Conservation (phyloP, 2,113 vertebrate species). For the Peromyscus maniculatus region DNA sequence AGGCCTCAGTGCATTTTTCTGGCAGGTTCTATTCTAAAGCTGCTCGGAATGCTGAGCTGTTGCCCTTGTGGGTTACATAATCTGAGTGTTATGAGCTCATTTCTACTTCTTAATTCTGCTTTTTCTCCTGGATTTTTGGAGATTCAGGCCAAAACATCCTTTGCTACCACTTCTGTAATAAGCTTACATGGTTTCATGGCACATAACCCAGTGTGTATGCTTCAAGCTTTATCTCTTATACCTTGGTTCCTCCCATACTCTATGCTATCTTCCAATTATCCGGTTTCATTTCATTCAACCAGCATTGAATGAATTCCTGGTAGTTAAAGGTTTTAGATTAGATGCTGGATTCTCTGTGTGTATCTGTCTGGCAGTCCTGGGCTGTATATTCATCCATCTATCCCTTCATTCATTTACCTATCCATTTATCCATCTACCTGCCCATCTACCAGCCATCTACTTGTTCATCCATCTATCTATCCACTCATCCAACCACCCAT, state of each 20-base stretch:
- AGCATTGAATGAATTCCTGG: background rate
- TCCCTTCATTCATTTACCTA: background rate
- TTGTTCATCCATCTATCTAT: background rate
- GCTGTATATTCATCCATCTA: background rate
- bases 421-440: background rate
- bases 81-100: background rate
- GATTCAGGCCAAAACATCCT: background rate
- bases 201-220: background rate
- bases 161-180: background rate
- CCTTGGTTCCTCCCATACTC: background rate
- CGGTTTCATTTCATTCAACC: background rate
- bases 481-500: background rate
- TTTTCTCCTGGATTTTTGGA: conserved; percentile 29
- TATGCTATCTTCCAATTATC: background rate
- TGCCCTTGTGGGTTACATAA: background rate
- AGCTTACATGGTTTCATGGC: background rate
- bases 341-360: background rate
- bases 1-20: background rate
- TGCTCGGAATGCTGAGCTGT: background rate
- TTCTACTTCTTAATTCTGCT: background rate
- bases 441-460: background rate
- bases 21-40: background rate
- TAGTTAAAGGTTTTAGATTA: background rate
- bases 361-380: background rate
- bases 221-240: conserved; percentile 9